phyloP scores from a whole-genome alignment of 2,113 vertebrate species.

The Sphyrna mokarran region DNA sequence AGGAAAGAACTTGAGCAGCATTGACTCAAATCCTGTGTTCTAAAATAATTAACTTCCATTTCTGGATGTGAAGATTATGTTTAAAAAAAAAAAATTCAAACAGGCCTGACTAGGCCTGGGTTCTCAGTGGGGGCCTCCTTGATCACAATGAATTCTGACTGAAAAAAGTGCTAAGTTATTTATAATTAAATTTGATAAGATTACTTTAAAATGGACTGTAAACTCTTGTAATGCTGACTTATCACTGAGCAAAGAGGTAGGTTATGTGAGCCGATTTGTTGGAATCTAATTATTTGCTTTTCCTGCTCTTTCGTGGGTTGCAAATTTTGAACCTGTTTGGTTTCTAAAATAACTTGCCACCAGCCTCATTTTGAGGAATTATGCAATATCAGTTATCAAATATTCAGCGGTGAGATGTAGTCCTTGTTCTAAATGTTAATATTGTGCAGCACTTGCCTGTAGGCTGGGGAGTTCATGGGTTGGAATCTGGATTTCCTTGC shows the following conservation, averaged over 20 bases:
- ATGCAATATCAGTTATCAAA: neutral
- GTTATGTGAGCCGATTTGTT: constrained; percentile 2
- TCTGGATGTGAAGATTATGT: constrained; percentile 24
- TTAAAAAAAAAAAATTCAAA: neutral
- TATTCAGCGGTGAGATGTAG: neutral
- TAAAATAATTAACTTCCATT: constrained; percentile 33
- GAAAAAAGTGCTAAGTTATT: constrained; percentile 1
- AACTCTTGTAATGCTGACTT: neutral
- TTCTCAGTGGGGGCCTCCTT: neutral
- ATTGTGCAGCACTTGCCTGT: neutral
- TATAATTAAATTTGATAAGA: constrained; percentile 31
- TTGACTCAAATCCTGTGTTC: constrained; percentile 33
- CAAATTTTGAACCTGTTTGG: neutral
- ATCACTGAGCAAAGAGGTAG: neutral
- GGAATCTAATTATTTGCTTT: neutral
- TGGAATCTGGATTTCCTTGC: neutral
- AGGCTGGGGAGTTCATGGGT: neutral
- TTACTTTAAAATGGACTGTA: constrained; percentile 26
- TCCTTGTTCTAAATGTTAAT: neutral
- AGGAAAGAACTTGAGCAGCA: constrained; percentile 21
- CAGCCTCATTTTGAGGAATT: neutral
- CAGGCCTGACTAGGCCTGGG: neutral
- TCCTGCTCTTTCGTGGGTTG: neutral
- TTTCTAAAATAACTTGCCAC: neutral
- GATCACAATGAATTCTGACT: constrained; percentile 20